Conservation (phyloP, 2,797 vertebrate species). For the Micromesistius poutassou region DNA sequence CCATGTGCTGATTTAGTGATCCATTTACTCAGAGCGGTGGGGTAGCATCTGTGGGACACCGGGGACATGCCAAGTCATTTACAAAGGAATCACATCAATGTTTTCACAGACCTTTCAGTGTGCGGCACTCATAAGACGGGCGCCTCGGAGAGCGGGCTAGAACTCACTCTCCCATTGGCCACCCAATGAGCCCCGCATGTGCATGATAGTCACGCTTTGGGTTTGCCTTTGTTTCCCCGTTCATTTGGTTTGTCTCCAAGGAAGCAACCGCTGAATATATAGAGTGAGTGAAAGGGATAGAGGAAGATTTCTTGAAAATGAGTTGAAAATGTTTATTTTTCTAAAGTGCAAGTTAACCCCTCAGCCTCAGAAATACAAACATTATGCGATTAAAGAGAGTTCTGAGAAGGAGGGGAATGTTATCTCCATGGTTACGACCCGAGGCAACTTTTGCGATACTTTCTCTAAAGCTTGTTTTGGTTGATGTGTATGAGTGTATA, state of each 20-base stretch:
- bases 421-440: too few relatives aligned
- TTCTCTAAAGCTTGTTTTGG: too few relatives aligned
- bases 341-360: too few relatives aligned
- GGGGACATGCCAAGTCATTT: slow-evolving; percentile 71
- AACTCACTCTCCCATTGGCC: too few relatives aligned
- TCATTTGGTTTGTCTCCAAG: neutral
- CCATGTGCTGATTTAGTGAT: slow-evolving; percentile 80
- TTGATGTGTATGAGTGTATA: too few relatives aligned
- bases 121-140: slow-evolving; percentile 30
- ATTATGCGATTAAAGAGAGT: too few relatives aligned
- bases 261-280: neutral
- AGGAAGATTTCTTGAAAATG: neutral
- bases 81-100: slow-evolving; percentile 60
- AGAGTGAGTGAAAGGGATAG: neutral
- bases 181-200: neutral
- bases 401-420: too few relatives aligned
- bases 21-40: slow-evolving; percentile 73
- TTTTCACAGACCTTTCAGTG: slow-evolving; percentile 37
- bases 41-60: slow-evolving; percentile 63
- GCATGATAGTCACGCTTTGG: neutral
- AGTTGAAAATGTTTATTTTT: neutral
- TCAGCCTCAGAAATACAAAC: too few relatives aligned
- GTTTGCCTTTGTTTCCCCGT: neutral
- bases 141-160: neutral
- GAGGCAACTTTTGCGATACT: too few relatives aligned